Evolutionary conservation across 1,140 invertebrate genomes (phyloP).

Genomic region (Drosophila athabasca): DNA sequence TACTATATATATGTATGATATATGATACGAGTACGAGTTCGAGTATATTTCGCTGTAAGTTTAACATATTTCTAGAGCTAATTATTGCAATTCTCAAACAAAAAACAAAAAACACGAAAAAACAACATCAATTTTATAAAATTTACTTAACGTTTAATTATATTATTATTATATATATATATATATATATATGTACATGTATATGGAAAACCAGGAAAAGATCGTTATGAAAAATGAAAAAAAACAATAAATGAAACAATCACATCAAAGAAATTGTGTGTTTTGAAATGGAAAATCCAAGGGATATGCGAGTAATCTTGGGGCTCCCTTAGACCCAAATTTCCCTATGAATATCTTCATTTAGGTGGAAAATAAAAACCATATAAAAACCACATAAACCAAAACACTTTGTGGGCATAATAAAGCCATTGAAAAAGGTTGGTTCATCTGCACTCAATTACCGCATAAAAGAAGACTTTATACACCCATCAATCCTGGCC

Average conservation of each 20-base stretch:
- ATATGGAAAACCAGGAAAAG: constrained; percentile 38
- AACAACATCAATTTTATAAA: constrained; percentile 66
- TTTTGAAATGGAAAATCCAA: background rate
- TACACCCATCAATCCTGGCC: constrained; percentile 76
- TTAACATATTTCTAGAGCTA: constrained; percentile 73
- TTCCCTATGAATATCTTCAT: background rate
- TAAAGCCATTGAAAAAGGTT: constrained; percentile 65
- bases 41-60: constrained; percentile 34
- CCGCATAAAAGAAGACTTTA: constrained; percentile 79
- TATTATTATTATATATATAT: constrained; percentile 41
- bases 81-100: constrained; percentile 75
- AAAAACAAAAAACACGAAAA: constrained; percentile 12
- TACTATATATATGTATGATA: background rate
- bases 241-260: constrained; percentile 77
- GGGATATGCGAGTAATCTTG: too few relatives aligned
- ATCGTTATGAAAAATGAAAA: constrained; percentile 70
- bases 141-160: constrained; percentile 78
- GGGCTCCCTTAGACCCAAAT: too few relatives aligned
- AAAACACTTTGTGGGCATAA: constrained; percentile 53
- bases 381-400: constrained; percentile 32
- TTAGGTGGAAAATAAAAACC: background rate
- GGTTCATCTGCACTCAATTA: constrained; percentile 67
- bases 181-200: constrained; percentile 38
- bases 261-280: constrained; percentile 29
- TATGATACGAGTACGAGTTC: constrained; percentile 5